phyloP scores from a whole-genome alignment of 2,888 invertebrate genomes.

The Sinodicranocentrus sp. region DNA sequence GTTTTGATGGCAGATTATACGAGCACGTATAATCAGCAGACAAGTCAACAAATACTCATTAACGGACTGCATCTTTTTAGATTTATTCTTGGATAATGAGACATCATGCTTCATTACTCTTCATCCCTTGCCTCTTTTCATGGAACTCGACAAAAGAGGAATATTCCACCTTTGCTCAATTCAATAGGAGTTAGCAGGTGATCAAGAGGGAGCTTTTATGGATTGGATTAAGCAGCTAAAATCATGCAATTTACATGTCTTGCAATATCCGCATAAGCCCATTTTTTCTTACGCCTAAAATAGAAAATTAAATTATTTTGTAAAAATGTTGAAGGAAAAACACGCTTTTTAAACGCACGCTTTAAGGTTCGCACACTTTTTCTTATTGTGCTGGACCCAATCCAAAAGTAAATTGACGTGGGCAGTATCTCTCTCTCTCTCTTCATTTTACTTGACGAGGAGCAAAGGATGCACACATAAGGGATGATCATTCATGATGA shows the following conservation, averaged over 20 bases:
- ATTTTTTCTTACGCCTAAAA: background rate
- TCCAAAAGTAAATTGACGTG: constrained; percentile 67
- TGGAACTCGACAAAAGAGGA: no score
- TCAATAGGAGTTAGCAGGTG: no score
- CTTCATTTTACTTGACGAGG: no score
- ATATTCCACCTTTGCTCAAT: no score
- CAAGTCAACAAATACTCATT: constrained; percentile 52
- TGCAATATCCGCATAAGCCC: no score
- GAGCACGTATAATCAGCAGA: background rate
- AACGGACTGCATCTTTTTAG: constrained; percentile 43
- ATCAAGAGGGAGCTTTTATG: no score
- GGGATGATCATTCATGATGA: no score
- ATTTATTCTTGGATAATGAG: constrained; percentile 54
- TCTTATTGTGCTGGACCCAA: constrained; percentile 37
- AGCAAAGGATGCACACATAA: background rate
- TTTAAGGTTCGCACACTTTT: constrained; percentile 7
- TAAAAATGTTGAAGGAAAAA: background rate
- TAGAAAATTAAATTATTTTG: background rate
- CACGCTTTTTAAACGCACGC: background rate
- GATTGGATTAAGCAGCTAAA: no score
- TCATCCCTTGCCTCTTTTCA: background rate
- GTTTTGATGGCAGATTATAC: background rate
- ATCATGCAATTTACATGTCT: no score
- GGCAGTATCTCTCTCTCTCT: constrained; percentile 31
- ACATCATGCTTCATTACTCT: constrained; percentile 42